These are phyloP conservation scores for Serilophus lunatus DNA, from an alignment of 2,113 vertebrate genomes.

Conservation along the genomic window DNA sequence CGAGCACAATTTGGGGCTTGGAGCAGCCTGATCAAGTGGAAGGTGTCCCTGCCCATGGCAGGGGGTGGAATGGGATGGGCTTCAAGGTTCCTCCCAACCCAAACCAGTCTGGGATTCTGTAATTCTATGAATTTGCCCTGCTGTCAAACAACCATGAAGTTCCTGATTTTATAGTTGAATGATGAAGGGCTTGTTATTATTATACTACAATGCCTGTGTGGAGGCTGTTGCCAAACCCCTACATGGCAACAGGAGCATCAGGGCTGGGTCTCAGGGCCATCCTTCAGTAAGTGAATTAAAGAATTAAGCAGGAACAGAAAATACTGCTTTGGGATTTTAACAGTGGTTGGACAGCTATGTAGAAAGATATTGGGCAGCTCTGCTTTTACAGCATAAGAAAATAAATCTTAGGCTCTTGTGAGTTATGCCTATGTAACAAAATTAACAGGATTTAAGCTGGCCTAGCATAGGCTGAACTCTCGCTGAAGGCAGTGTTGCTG, in stretches of 20 bases:
- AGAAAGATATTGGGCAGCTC: background rate
- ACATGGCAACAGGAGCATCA: background rate
- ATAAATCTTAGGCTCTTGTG: background rate
- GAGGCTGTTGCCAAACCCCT: background rate
- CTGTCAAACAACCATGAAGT: background rate
- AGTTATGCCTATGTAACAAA: rapidly evolving
- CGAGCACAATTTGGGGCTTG: background rate
- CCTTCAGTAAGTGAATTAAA: background rate
- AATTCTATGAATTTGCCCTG: background rate
- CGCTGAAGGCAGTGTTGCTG: background rate
- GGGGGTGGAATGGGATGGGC: background rate
- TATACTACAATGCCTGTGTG: background rate
- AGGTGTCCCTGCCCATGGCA: background rate
- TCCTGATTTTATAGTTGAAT: background rate
- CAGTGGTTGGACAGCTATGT: background rate
- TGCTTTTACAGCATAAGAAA: background rate
- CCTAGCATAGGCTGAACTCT: background rate
- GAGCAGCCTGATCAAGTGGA: background rate
- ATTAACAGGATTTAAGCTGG: background rate
- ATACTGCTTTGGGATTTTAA: background rate
- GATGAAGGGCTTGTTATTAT: background rate
- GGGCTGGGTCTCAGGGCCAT: background rate
- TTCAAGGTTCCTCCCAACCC: background rate
- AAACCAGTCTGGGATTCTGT: background rate
- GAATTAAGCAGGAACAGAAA: background rate